Percentiles rank a stretch among this genome's conserved stretches.
phyloP scores from a whole-genome alignment of 1,140 invertebrate genomes.

The Drosophila teissieri region DNA sequence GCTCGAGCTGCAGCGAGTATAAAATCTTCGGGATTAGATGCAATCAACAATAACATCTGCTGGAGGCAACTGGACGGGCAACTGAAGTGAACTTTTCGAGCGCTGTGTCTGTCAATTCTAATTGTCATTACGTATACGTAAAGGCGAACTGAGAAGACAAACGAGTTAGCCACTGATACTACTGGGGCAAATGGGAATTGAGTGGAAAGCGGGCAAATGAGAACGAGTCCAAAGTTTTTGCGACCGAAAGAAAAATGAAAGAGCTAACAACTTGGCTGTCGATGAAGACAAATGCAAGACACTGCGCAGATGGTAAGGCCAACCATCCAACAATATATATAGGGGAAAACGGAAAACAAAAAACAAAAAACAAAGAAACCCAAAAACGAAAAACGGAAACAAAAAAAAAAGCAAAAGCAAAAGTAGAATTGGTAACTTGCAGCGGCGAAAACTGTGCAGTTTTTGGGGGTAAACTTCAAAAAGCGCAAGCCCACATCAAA shows the following conservation, averaged over 20 bases:
- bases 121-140: constrained; percentile 83
- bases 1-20: constrained; percentile 57
- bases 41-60: constrained; percentile 80
- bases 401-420: constrained; percentile 12
- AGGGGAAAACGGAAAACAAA: constrained; percentile 26
- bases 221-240: constrained; percentile 63
- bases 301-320: constrained; percentile 38
- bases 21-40: constrained; percentile 79
- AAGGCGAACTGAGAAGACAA: constrained; percentile 76
- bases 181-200: constrained; percentile 48
- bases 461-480: constrained; percentile 65
- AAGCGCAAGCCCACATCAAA: constrained; percentile 57
- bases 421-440: constrained; percentile 42
- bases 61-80: constrained; percentile 47
- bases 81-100: constrained; percentile 53
- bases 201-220: constrained; percentile 46
- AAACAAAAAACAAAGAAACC: background rate
- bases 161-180: constrained; percentile 82
- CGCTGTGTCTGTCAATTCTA: constrained; percentile 77
- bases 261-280: constrained; percentile 79
- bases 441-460: constrained; percentile 43
- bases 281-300: constrained; percentile 81
- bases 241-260: constrained; percentile 76
- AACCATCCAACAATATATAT: constrained; percentile 20
- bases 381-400: constrained; percentile 8